phyloP scores from a whole-genome alignment of 2,888 invertebrate species.

The Anticlea derivata region DNA sequence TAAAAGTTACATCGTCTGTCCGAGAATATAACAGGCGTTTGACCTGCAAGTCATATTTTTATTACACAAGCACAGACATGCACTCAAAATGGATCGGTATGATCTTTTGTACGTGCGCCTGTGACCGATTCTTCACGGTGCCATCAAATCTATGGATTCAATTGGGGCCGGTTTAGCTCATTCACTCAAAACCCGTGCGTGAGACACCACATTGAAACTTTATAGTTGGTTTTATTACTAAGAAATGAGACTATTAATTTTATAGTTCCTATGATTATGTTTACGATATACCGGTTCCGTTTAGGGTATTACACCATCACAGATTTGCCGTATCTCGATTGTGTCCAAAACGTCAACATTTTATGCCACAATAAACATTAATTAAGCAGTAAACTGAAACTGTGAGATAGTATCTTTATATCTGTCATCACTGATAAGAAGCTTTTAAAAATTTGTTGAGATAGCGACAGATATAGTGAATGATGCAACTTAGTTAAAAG shows the following conservation, averaged over 20 bases:
- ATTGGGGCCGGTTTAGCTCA: slow-evolving; percentile 74
- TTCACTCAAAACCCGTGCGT: slow-evolving; percentile 69
- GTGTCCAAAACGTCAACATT: slow-evolving; percentile 45
- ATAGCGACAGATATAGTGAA: slow-evolving; percentile 21
- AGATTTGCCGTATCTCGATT: slow-evolving; percentile 53
- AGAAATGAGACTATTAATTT: slow-evolving; percentile 78
- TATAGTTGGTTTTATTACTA: slow-evolving; percentile 76
- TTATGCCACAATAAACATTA: slow-evolving; percentile 54
- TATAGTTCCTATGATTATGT: slow-evolving; percentile 74
- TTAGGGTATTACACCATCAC: slow-evolving; percentile 49
- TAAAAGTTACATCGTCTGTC: slow-evolving; percentile 12
- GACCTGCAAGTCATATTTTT: slow-evolving; percentile 34
- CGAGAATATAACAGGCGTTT: slow-evolving; percentile 25
- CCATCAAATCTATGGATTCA: slow-evolving; percentile 66
- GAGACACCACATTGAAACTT: slow-evolving; percentile 73
- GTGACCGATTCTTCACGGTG: slow-evolving; percentile 75
- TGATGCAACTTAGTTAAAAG: slow-evolving; percentile 18
- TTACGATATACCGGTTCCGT: slow-evolving; percentile 63
- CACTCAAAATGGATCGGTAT: slow-evolving; percentile 45
- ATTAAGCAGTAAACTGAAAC: slow-evolving; percentile 60
- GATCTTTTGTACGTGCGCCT: slow-evolving; percentile 62
- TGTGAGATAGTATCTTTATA: slow-evolving; percentile 51
- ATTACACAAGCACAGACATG: slow-evolving; percentile 39
- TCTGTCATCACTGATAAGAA: slow-evolving; percentile 50
- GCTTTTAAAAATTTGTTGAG: slow-evolving; percentile 33